Conservation (phyloP, 2,888 invertebrate species). For the Branchellion lobata region DNA sequence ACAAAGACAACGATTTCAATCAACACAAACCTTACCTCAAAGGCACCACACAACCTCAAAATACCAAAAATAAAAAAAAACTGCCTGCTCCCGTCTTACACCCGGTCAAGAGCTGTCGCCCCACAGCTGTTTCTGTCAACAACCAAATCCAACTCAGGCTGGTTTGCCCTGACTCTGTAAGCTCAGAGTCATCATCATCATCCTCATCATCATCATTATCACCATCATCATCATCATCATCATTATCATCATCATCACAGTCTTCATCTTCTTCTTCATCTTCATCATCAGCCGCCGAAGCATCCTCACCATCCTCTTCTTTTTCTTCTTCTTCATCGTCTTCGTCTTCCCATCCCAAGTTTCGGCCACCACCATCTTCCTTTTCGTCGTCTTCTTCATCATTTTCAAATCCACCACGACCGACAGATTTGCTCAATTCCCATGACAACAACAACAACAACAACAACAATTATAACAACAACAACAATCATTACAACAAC, state of each 20-base stretch:
- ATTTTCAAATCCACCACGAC: neutral
- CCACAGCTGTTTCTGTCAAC: neutral
- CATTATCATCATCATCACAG: slow-evolving; percentile 1
- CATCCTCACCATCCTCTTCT: neutral
- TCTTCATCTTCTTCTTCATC: neutral
- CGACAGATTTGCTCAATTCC: neutral
- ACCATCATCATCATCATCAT: slow-evolving; percentile 14
- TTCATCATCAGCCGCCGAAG: too few relatives aligned
- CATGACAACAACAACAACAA: neutral
- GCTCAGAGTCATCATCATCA: slow-evolving; percentile 6
- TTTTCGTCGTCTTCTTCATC: neutral
- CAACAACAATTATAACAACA: neutral
- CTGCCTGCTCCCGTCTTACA: neutral
- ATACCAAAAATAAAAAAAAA: too few relatives aligned
- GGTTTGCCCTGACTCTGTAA: neutral
- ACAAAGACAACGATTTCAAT: neutral
- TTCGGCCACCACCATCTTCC: neutral
- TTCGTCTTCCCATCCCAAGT: neutral
- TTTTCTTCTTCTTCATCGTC: neutral
- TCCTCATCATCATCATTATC: slow-evolving; percentile 6
- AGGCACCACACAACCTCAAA: too few relatives aligned
- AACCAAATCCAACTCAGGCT: neutral
- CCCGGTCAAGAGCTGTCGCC: neutral
- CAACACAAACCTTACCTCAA: too few relatives aligned
- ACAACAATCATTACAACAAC: too few relatives aligned